Conservation (phyloP, 1,140 invertebrate genomes). For the Heliconius hewitsoni region DNA sequence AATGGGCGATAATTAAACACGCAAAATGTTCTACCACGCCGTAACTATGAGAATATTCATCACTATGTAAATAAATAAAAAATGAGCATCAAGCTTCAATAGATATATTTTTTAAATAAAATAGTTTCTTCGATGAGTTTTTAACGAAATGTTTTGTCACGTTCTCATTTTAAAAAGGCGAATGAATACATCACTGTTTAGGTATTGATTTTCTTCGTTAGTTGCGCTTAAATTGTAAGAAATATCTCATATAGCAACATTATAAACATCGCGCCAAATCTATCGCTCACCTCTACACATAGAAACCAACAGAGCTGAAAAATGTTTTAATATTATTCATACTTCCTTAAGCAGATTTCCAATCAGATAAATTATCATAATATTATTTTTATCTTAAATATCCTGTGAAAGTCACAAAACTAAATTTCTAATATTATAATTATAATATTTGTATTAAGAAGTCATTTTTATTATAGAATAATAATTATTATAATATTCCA, state of each 20-base stretch:
- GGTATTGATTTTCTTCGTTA: constrained; percentile 77
- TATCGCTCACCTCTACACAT: neutral
- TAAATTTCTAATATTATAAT: no score
- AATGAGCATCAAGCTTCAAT: constrained; percentile 78
- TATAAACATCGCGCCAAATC: constrained; percentile 8
- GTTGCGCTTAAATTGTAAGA: constrained; percentile 41
- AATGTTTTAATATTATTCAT: neutral
- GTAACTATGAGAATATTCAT: constrained; percentile 79
- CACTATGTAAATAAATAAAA: constrained; percentile 82
- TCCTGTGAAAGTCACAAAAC: no score
- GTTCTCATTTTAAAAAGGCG: constrained; percentile 80
- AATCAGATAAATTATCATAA: neutral
- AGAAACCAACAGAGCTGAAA: neutral
- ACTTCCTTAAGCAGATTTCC: no score
- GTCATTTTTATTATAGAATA: no score
- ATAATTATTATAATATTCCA: no score
- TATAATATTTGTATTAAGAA: no score
- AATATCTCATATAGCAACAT: constrained; percentile 29
- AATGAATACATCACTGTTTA: constrained; percentile 73
- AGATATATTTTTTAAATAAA: constrained; percentile 76
- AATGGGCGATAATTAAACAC: constrained; percentile 67
- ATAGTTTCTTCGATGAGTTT: constrained; percentile 73
- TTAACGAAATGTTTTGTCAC: constrained; percentile 77
- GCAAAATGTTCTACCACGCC: constrained; percentile 79
- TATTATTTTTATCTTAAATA: no score